Evolutionary conservation across 2,797 vertebrate species (phyloP).

Genomic region (Heliangelus exortis): DNA sequence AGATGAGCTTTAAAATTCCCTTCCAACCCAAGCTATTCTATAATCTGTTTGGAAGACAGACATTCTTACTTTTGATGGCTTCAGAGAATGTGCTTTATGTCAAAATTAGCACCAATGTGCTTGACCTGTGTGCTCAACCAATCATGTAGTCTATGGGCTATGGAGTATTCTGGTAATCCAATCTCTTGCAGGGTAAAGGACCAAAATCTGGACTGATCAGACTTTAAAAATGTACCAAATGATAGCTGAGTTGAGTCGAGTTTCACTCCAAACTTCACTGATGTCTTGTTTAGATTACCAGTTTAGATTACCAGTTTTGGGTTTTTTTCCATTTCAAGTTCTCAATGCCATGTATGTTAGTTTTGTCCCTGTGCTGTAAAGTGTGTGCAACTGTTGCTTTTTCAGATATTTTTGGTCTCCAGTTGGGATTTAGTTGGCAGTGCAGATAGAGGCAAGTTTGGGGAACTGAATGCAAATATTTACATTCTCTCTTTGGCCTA

Average conservation of each 20-base stretch:
- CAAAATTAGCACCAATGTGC: neutral
- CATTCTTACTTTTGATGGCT: neutral
- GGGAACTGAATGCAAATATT: slow-evolving; percentile 69
- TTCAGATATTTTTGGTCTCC: slow-evolving; percentile 28
- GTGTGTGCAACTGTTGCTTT: slow-evolving; percentile 8
- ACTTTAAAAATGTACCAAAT: neutral
- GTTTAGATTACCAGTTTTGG: neutral
- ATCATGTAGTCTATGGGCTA: neutral
- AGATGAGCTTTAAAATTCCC: neutral
- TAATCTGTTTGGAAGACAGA: neutral
- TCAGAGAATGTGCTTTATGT: neutral
- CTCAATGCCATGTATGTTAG: neutral
- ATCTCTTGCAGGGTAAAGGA: neutral
- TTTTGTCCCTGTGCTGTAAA: neutral
- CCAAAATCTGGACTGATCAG: neutral
- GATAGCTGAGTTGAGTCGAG: neutral
- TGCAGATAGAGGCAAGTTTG: slow-evolving; percentile 41
- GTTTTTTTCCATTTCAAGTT: rapidly evolving
- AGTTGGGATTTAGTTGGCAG: slow-evolving; percentile 57
- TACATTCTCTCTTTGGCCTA: slow-evolving; percentile 64
- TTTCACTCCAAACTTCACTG: neutral
- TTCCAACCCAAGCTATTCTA: neutral
- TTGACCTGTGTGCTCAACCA: neutral
- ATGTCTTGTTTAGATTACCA: slow-evolving; percentile 1
- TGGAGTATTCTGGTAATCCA: neutral